Evolutionary conservation across 2,113 vertebrate genomes (phyloP), one percentile per base, ranked within the genome.

Genomic region (Eolophus roseicapilla): DNA sequence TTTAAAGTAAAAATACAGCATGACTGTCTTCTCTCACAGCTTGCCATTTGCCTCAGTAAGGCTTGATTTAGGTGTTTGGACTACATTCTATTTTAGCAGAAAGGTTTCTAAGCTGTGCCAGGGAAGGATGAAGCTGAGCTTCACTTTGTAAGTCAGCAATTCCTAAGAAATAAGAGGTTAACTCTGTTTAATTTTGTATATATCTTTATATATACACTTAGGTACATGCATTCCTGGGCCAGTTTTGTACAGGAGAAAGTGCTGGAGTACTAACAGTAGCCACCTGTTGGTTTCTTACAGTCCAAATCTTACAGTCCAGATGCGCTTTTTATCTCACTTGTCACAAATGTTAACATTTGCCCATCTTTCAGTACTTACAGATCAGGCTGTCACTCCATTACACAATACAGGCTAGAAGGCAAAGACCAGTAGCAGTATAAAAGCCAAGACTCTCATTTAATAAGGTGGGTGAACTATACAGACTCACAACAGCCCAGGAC

Each of bases 1-100:
- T 96, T 95, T 76, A 31, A 92, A 92, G 59, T 68, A 89, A 96
- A 95, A 91, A 82, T 9, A 13, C 8, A 11, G 3, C 39, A 41
- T 43, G 28, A 47, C 35, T 65, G 6, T 79, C 23, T 81, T 92
- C 23, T 46, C 35, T 68, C 25, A 18, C 75, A 84, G 12, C 43
- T 63, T 73, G 29, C 4, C 7, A 20, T 73, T 93, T 73, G 13
- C 23, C 37, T 77, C 24, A 16, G 27, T 47, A 47, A 57, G 37
- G 9, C 7, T 79, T 82, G 18, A 44, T 82, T 70, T 75, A 44
- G 24, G 12, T 57, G 13, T 37, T 62, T 83, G 63, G 16, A 47
- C 9, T 52, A 77, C 31, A 27, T 67, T 67, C 13, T 65, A 46
- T 65, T 82, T 76, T 81, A 50, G 41, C 29, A 64, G 28, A 65